phyloP scores from a whole-genome alignment of 2,888 invertebrate genomes.

The Xylota sylvarum region DNA sequence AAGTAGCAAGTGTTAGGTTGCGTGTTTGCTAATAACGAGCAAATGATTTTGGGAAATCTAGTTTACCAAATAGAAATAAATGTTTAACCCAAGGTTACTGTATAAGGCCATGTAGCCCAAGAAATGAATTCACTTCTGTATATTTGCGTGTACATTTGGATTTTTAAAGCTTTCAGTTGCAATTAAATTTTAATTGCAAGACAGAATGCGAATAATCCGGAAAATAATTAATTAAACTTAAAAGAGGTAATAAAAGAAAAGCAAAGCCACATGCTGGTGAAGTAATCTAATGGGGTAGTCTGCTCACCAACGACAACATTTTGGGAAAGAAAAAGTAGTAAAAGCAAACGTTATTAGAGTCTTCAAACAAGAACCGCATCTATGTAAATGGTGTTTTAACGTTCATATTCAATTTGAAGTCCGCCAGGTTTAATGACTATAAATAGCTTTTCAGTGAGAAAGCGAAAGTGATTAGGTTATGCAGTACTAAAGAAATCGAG shows the following conservation, averaged over 20 bases:
- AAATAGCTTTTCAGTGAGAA: too few relatives aligned
- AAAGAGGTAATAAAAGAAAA: not conserved
- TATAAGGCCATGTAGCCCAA: not conserved
- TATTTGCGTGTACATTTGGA: not conserved
- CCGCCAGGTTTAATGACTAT: too few relatives aligned
- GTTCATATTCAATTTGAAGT: too few relatives aligned
- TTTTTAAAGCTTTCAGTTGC: not conserved
- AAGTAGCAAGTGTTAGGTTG: conserved; percentile 38
- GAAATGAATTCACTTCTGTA: not conserved
- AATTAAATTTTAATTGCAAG: not conserved
- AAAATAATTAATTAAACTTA: too few relatives aligned
- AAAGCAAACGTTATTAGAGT: too few relatives aligned
- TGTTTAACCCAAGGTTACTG: conserved; percentile 20
- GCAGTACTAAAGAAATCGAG: too few relatives aligned
- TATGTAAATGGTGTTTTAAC: too few relatives aligned
- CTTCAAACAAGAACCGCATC: too few relatives aligned
- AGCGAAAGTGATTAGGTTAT: too few relatives aligned
- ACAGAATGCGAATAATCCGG: not conserved
- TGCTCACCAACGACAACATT: too few relatives aligned
- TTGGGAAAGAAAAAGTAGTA: too few relatives aligned
- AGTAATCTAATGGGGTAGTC: too few relatives aligned
- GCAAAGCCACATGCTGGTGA: not conserved
- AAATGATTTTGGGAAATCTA: conserved; percentile 40
- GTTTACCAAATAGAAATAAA: not conserved
- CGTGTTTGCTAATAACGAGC: conserved; percentile 36